A percentile compares a stretch with the other conserved stretches of the same genome.
These are phyloP conservation scores for Clarias fuscus DNA, from an alignment of 2,797 vertebrate species.

Conservation along the genomic window DNA sequence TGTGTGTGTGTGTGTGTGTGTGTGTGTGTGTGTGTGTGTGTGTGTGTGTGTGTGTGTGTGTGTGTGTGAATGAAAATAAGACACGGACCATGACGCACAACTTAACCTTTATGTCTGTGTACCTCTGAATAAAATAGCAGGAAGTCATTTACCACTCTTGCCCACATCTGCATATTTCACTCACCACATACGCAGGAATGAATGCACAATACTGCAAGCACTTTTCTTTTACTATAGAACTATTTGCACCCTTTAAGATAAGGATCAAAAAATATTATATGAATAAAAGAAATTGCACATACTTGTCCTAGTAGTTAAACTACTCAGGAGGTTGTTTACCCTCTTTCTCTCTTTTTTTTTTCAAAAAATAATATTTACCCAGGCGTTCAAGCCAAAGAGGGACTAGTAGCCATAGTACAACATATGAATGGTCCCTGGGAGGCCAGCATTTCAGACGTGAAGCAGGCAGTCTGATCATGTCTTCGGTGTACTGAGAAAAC, in stretches of 20 bases:
- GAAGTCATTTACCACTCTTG: constrained; percentile 10
- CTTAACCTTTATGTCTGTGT: constrained; percentile 15
- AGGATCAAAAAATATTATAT: not conserved
- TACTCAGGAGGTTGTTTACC: not conserved
- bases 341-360: not conserved
- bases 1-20: not conserved
- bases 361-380: too few relatives aligned
- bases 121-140: constrained; percentile 25
- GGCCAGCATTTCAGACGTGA: too few relatives aligned
- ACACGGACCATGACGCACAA: constrained; percentile 1
- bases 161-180: not conserved
- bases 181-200: not conserved
- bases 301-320: not conserved
- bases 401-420: too few relatives aligned
- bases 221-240: not conserved
- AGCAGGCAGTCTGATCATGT: too few relatives aligned
- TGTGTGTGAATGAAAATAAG: not conserved
- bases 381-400: too few relatives aligned
- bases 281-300: not conserved
- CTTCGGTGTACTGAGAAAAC: too few relatives aligned
- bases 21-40: constrained; percentile 24
- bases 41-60: not conserved
- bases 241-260: not conserved
- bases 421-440: too few relatives aligned
- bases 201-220: not conserved